Percentiles rank a stretch among this genome's conserved stretches.
Conservation (phyloP, 2,113 vertebrate species). For the Perca schrenkii region DNA sequence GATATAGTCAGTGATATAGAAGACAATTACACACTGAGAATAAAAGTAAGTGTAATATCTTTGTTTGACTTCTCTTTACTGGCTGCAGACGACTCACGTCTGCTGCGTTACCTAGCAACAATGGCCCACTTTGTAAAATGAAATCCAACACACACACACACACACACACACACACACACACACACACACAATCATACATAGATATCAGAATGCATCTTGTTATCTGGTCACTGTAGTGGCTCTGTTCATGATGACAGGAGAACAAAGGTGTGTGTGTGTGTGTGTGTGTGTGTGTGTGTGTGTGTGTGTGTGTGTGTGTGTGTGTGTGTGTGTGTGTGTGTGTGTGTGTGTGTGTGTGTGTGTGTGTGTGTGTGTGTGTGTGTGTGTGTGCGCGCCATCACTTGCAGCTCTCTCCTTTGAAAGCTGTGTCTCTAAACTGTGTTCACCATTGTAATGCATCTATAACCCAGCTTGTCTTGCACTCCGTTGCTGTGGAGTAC, state of each 20-base stretch:
- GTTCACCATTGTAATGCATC: slow-evolving; percentile 6
- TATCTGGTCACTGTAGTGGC: slow-evolving; percentile 45
- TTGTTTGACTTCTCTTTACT: slow-evolving; percentile 49
- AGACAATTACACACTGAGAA: background rate
- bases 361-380: slow-evolving; percentile 3
- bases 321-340: background rate
- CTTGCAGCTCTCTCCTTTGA: slow-evolving; percentile 17
- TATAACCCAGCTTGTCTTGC: background rate
- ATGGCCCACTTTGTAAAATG: slow-evolving; percentile 60
- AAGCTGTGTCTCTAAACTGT: slow-evolving; percentile 20
- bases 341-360: background rate
- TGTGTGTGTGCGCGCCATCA: no score
- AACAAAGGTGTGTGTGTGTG: slow-evolving; percentile 32
- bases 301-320: background rate
- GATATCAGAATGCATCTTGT: slow-evolving; percentile 46
- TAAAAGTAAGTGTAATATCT: slow-evolving; percentile 24
- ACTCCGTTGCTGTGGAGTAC: background rate
- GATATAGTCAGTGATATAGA: background rate
- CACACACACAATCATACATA: slow-evolving; percentile 7
- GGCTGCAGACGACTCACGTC: slow-evolving; percentile 38
- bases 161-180: slow-evolving; percentile 22
- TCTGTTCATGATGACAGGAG: slow-evolving; percentile 34
- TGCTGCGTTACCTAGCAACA: slow-evolving; percentile 75
- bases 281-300: background rate
- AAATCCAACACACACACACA: slow-evolving; percentile 25